Conservation (phyloP, 92 coral and sea anemone species). For the Anthopleura xanthogrammica region DNA sequence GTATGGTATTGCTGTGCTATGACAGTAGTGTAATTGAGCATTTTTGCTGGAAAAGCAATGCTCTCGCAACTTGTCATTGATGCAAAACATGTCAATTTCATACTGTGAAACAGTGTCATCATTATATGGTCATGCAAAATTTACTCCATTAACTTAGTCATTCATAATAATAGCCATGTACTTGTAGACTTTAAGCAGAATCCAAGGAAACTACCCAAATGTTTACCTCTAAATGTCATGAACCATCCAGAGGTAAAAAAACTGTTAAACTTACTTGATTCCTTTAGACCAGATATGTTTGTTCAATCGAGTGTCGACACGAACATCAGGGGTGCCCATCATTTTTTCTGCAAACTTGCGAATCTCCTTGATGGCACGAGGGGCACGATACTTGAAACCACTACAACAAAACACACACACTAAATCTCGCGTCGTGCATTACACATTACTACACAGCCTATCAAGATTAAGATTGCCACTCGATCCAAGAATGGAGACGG, state of each 20-base stretch:
- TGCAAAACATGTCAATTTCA: no score
- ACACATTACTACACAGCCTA: neutral
- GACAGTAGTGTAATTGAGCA: no score
- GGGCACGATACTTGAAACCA: constrained; percentile 97
- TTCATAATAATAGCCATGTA: no score
- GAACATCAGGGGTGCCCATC: constrained; percentile 99
- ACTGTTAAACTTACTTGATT: constrained; percentile 59
- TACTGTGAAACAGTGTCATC: no score
- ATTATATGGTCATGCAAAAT: no score
- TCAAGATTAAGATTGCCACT: neutral
- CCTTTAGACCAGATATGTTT: constrained; percentile 98
- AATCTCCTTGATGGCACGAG: constrained; percentile 96
- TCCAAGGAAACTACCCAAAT: no score
- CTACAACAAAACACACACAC: constrained; percentile 32
- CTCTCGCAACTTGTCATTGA: no score
- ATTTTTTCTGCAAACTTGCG: constrained; percentile 92
- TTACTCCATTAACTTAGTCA: no score
- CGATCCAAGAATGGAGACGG: neutral
- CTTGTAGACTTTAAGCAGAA: no score
- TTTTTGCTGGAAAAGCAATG: neutral
- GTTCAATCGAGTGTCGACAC: constrained; percentile 92
- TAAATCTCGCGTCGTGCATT: neutral
- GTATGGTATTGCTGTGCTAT: no score
- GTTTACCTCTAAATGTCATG: neutral
- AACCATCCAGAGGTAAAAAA: neutral